Conservation (phyloP, 2,888 invertebrate species). For the Sericinus montela region DNA sequence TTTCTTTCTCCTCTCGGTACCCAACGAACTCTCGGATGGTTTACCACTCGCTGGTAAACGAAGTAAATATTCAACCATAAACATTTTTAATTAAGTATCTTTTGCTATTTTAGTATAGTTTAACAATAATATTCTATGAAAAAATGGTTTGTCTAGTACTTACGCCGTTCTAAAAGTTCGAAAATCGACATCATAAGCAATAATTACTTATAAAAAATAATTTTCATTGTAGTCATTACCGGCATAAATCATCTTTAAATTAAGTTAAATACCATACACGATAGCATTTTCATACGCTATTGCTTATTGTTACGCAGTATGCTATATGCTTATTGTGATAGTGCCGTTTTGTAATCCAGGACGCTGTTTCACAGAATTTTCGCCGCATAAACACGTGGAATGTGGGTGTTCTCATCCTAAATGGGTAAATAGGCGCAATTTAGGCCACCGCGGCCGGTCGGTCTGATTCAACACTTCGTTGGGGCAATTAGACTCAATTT, state of each 20-base stretch:
- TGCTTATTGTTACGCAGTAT: no score
- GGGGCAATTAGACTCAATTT: slow-evolving; percentile 77
- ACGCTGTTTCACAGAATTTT: not conserved
- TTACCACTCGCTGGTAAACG: slow-evolving; percentile 22
- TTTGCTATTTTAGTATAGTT: slow-evolving; percentile 5
- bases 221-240: no score
- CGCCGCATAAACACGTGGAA: slow-evolving; percentile 62
- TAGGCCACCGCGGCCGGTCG: slow-evolving; percentile 55
- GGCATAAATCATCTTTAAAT: no score
- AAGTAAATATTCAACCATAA: slow-evolving; percentile 26
- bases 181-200: no score
- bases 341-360: not conserved
- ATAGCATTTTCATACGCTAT: no score
- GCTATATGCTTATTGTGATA: no score
- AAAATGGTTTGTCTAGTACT: no score
- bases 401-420: slow-evolving; percentile 66
- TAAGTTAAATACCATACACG: no score
- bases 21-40: slow-evolving; percentile 17
- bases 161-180: no score
- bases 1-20: slow-evolving; percentile 31
- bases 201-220: no score
- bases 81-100: slow-evolving; percentile 12
- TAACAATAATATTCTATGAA: slow-evolving; percentile 1
- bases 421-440: slow-evolving; percentile 73
- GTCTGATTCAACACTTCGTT: slow-evolving; percentile 77